These are phyloP conservation scores for Dascyllus trimaculatus DNA, from an alignment of 2,113 vertebrate species.

Conservation along the genomic window DNA sequence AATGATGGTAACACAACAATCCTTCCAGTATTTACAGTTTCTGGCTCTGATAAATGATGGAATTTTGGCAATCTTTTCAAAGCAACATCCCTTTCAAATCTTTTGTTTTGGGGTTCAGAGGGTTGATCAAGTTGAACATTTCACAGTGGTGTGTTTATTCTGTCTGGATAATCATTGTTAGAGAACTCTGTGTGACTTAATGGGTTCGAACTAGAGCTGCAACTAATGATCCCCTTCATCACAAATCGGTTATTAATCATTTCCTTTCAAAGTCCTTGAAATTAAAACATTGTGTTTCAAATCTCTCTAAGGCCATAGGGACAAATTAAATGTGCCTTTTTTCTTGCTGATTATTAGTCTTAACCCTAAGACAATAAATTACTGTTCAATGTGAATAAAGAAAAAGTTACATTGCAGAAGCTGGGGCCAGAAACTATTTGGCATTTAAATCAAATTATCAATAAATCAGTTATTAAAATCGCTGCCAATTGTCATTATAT, in stretches of 20 bases:
- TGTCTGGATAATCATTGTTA: background rate
- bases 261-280: background rate
- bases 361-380: background rate
- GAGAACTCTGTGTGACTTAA: no score
- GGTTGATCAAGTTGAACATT: background rate
- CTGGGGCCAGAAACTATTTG: background rate
- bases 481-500: background rate
- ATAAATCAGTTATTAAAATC: background rate
- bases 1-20: no score
- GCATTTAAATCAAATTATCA: background rate
- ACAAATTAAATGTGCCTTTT: background rate
- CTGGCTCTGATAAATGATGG: no score
- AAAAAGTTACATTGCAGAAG: constrained; percentile 5
- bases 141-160: background rate
- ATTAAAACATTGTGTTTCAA: background rate
- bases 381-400: background rate
- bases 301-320: background rate
- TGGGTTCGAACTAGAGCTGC: no score
- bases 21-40: no score
- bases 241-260: background rate
- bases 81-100: no score
- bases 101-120: background rate
- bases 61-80: no score
- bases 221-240: no score
- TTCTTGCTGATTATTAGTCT: background rate